These are phyloP conservation scores for Cheilosia impressa DNA, from an alignment of 2,888 invertebrate genomes.

Conservation along the genomic window DNA sequence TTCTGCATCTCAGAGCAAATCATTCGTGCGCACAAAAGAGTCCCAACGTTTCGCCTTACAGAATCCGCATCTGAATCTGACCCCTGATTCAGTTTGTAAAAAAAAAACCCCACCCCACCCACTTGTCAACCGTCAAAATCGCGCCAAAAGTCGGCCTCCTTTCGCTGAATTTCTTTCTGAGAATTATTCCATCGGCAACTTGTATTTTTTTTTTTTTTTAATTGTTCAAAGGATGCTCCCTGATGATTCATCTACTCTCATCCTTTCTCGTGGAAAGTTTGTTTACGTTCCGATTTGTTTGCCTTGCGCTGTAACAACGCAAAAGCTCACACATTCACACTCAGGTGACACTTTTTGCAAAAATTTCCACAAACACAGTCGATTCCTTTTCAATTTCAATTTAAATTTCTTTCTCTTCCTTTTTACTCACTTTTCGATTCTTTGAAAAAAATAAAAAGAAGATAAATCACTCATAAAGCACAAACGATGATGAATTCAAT, in stretches of 20 bases:
- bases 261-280: conserved; percentile 21
- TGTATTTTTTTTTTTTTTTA: background rate
- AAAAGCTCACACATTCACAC: conserved; percentile 6
- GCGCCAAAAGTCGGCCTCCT: background rate
- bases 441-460: background rate
- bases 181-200: conserved; percentile 45
- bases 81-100: too few relatives aligned
- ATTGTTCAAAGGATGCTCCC: conserved; percentile 38
- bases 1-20: too few relatives aligned
- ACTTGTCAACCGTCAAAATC: background rate
- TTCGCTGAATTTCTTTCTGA: background rate
- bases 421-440: conserved; percentile 41
- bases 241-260: conserved; percentile 47
- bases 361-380: conserved; percentile 12
- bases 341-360: background rate
- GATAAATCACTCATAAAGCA: background rate
- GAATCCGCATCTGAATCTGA: too few relatives aligned
- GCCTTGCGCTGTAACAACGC: conserved; percentile 54
- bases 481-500: conserved; percentile 45
- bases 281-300: conserved; percentile 49
- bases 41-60: too few relatives aligned
- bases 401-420: background rate
- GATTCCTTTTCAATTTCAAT: conserved; percentile 10
- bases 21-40: too few relatives aligned
- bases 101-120: background rate